Base-by-base conservation (phyloP, 2,797 vertebrate species). In the Falco peregrinus region DNA sequence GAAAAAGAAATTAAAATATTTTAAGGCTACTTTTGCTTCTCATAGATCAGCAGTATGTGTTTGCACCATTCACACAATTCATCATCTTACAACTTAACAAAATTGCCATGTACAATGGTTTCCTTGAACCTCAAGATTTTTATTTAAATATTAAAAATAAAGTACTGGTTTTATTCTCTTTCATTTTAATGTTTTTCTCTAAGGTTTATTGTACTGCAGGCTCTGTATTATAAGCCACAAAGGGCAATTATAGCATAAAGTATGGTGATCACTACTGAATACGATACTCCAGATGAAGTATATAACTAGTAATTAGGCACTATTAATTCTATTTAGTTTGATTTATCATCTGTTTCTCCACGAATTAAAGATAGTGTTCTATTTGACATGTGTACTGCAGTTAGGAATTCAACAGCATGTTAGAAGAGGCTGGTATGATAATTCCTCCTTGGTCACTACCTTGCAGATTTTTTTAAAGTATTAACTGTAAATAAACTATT, bases 271-370 rank as follows among this genome's bases (percentile, higher is more conserved):
- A 41, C 78, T 85, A 86, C 88, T 91, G 92, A 97, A 93, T 97
- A 84, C 80, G 95, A 83, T 94, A 97, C 94, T 97, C 91, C 88
- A 87, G 95, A 85, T 97, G 89, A 97, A 95, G 76, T 91, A 79
- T 90, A 77, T 93, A 95, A 90, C 94, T 96, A 84, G 95, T 96
- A 98, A 98, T 97, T 97, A 98, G 94, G 93, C 74, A 95, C 87
- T 95, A 97, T 97, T 97, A 98, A 97, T 97, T 97, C 92, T 92
- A 89, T 95, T 97, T 94, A 69, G 70, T 94, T 95, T 96, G 95
- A 98, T 98, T 98, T 97, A 97, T 93, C 75, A 90, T 97, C 86
- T 97, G 57, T 86, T 97, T 81, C 95, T 96, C 91, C 73, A 90
- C 84, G 92, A 97, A 97, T 96, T 96, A 96, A 95, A 87, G 60